These are phyloP conservation scores for Lochmaea capreae DNA, from an alignment of 2,888 invertebrate species.

Conservation along the genomic window DNA sequence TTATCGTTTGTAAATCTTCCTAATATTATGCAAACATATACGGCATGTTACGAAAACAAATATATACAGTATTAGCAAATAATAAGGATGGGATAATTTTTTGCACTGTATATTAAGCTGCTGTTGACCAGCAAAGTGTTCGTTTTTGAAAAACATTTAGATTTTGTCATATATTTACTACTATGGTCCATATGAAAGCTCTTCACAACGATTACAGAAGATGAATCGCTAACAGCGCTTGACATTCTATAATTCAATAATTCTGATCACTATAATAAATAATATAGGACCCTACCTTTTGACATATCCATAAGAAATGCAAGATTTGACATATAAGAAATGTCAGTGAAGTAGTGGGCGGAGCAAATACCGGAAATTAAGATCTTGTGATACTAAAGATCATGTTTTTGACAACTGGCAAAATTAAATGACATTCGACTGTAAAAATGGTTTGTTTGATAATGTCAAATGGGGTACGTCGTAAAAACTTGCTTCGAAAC, in stretches of 20 bases:
- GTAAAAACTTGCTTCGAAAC: neutral
- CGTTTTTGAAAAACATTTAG: neutral
- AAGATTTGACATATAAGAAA: no score
- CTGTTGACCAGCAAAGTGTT: no score
- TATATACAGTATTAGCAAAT: no score
- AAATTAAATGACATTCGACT: no score
- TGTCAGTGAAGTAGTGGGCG: no score
- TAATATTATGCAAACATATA: neutral
- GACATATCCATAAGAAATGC: no score
- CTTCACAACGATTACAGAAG: neutral
- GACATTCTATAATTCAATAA: neutral
- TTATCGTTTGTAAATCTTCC: constrained; percentile 2
- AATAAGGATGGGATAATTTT: neutral
- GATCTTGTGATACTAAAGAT: no score
- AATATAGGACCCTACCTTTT: no score
- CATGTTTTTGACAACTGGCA: no score
- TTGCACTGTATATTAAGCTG: neutral
- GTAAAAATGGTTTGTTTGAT: no score
- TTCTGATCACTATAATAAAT: neutral
- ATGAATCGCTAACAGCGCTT: no score
- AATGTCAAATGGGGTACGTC: neutral
- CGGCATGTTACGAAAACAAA: neutral
- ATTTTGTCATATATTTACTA: neutral
- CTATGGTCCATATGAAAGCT: neutral
- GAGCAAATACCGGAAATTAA: no score